Evolutionary conservation across 1,140 invertebrate species (phyloP).

Genomic region (Drosophila pallidifrons): DNA sequence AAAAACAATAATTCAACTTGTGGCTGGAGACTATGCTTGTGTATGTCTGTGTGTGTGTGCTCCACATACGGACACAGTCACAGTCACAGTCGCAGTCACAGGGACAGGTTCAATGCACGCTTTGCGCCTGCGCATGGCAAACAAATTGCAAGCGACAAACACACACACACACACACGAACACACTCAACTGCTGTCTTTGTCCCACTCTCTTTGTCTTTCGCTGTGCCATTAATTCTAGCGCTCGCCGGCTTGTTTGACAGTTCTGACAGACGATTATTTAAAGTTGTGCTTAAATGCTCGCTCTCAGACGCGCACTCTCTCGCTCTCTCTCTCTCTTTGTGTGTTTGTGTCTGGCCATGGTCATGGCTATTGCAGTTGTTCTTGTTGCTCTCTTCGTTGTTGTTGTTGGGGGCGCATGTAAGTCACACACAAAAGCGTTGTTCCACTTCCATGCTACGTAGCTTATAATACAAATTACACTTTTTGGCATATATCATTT

Average conservation of each 20-base stretch:
- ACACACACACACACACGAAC: conserved; percentile 24
- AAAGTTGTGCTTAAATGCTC: conserved; percentile 84
- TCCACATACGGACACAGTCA: conserved; percentile 30
- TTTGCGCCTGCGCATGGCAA: conserved; percentile 79
- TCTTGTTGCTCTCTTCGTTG: conserved; percentile 15
- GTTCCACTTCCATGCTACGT: conserved; percentile 16
- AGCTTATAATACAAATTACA: conserved; percentile 75
- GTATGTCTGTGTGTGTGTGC: conserved; percentile 23
- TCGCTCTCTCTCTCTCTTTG: conserved; percentile 14
- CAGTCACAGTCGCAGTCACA: conserved; percentile 40
- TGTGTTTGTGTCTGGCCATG: conserved; percentile 39
- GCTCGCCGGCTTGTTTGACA: conserved; percentile 85
- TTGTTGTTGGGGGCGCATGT: conserved; percentile 44
- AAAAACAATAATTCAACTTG: conserved; percentile 84
- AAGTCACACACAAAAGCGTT: conserved; percentile 32
- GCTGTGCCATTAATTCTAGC: conserved; percentile 84
- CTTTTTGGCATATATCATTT: conserved; percentile 72
- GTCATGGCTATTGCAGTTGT: conserved; percentile 39
- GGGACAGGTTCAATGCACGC: conserved; percentile 79
- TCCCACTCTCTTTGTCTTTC: conserved; percentile 34
- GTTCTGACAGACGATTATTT: conserved; percentile 85
- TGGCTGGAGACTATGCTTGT: conserved; percentile 26
- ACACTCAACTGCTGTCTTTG: conserved; percentile 4
- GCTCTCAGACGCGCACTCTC: conserved; percentile 10
- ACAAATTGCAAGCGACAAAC: conserved; percentile 69